phyloP scores from a whole-genome alignment of 1,140 invertebrate species.

The Sycophaga agraensis region DNA sequence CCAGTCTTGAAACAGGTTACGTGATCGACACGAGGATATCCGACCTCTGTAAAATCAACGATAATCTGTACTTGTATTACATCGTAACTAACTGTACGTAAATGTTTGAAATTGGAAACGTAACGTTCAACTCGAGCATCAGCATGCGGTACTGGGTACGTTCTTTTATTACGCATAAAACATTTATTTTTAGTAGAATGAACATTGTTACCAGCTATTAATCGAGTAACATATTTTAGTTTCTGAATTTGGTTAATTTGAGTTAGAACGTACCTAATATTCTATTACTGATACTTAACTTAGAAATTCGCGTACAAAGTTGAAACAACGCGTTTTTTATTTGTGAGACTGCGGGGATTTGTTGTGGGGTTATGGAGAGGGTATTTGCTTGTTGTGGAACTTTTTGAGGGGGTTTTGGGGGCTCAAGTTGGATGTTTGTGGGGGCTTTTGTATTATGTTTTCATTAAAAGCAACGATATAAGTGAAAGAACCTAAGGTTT shows the following conservation, averaged over 20 bases:
- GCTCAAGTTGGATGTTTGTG: constrained; percentile 39
- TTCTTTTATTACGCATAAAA: not conserved
- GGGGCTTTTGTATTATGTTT: constrained; percentile 53
- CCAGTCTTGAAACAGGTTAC: no score
- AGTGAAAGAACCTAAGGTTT: constrained; percentile 58
- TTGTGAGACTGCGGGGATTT: constrained; percentile 50
- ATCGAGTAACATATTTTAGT: no score
- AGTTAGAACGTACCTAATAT: not conserved
- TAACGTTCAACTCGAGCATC: constrained; percentile 38
- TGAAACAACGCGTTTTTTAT: constrained; percentile 53
- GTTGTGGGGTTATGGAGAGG: constrained; percentile 41
- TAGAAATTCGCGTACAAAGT: constrained; percentile 49
- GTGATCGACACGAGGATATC: constrained; percentile 30
- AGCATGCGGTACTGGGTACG: not conserved
- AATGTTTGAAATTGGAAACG: constrained; percentile 52
- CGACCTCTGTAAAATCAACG: constrained; percentile 46
- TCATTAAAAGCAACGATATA: constrained; percentile 52
- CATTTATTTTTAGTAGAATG: not conserved
- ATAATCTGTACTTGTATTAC: constrained; percentile 54
- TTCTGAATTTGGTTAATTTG: no score
- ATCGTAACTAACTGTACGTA: constrained; percentile 54
- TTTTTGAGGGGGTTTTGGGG: constrained; percentile 42
- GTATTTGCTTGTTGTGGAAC: constrained; percentile 38
- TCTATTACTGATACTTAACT: constrained; percentile 3
- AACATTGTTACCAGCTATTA: not conserved